A percentile compares a stretch with the other conserved stretches of the same genome.
phyloP scores from a whole-genome alignment of 2,888 invertebrate species.

The Rhagonycha lutea region DNA sequence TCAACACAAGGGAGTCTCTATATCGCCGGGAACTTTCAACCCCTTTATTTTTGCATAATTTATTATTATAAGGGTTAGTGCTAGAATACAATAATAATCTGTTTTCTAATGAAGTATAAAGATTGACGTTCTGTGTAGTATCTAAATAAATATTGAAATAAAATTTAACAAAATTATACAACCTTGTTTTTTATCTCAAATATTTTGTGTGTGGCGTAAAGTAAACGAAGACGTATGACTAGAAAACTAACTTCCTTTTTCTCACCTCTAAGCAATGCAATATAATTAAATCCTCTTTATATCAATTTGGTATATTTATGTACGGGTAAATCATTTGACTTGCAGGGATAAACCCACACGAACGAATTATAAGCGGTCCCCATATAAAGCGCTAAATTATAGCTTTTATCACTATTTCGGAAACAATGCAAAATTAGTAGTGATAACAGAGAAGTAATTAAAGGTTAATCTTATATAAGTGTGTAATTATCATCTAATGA shows the following conservation, averaged over 20 bases:
- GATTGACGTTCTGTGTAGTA: too few relatives aligned
- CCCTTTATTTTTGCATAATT: too few relatives aligned
- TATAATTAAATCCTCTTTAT: neutral
- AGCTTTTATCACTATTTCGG: neutral
- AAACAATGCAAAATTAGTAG: neutral
- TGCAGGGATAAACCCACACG: neutral
- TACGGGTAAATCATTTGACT: neutral
- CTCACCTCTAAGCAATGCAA: neutral
- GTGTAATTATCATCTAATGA: neutral
- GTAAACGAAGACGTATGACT: too few relatives aligned
- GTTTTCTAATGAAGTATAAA: too few relatives aligned
- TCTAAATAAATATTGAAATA: too few relatives aligned
- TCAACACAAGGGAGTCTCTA: too few relatives aligned
- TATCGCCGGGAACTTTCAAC: too few relatives aligned
- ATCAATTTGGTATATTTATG: neutral
- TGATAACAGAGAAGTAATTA: neutral
- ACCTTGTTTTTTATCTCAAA: too few relatives aligned
- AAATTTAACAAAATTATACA: too few relatives aligned
- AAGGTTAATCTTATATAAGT: neutral
- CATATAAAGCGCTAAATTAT: neutral
- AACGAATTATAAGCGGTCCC: neutral
- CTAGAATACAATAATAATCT: too few relatives aligned
- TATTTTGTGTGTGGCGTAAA: too few relatives aligned
- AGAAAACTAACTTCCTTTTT: neutral
- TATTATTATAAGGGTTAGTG: too few relatives aligned